Base-by-base conservation (phyloP, 2,113 vertebrate species). In the Phaetusa simplex region DNA sequence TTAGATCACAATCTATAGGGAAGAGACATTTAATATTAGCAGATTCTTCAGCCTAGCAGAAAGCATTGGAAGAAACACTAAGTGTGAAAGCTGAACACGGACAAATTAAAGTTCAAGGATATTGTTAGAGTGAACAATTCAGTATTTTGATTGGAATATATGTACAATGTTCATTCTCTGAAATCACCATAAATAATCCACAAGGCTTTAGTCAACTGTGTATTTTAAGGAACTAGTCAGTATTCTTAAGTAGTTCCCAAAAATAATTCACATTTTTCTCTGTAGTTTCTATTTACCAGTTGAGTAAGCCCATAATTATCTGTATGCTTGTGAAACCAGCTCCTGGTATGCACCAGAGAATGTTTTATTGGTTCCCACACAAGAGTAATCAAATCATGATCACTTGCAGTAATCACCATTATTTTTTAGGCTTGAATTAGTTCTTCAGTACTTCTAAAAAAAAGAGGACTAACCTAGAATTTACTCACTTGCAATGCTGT, bases 241-340 rank as follows among this genome's bases (percentile, higher is more conserved):
- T 67, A 19, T 43, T 92, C 55, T 79, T 66, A 69, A 91, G 76
- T 61, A 62, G 24, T 83, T 88, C 26, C 22, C 19, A 83, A 47
- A 70, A 92, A n/a, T 77, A 43, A 73, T 56, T 73, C 24, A 73
- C 10, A 70, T 83, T 95, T 96, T 92, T 90, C 82, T 76, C 66
- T 85, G 93, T 72, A 82, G 30, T 67, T 95, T 72, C 65, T 83
- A 86, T 95, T 96, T 96, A 52, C 78, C 56, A 87, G 70, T 45
- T 79, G 78, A 91, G 70, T 93, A 94, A 96, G 47, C n/a, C 52
- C 43, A 61, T 82, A 56, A 96, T 95, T 95, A 71, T 55, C 17
- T 72, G 4, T 43, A 87, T 40, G 18, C 19, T 34, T 72, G 20
- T 55, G 45, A 67, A 94, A 89, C 50, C 70, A 71, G 26, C 7